These are phyloP conservation scores for Byasa hedistus DNA, from an alignment of 2,888 invertebrate genomes.

Conservation along the genomic window DNA sequence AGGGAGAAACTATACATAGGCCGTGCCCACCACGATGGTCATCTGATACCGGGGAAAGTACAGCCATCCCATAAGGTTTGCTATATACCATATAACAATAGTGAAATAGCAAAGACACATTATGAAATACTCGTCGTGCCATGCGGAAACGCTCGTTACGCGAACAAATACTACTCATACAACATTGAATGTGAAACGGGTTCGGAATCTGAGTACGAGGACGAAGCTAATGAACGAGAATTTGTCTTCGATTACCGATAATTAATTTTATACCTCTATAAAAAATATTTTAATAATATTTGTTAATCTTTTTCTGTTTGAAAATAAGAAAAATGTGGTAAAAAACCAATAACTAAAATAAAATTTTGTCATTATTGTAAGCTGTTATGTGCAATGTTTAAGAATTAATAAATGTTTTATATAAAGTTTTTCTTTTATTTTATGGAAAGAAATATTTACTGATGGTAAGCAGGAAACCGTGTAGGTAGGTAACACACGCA, in stretches of 20 bases:
- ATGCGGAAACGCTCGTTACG: constrained; percentile 34
- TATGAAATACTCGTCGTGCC: constrained; percentile 53
- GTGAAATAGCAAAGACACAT: constrained; percentile 42
- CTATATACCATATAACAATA: constrained; percentile 82
- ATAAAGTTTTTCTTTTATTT: too few relatives aligned
- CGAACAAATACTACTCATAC: constrained; percentile 16
- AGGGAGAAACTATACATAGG: constrained; percentile 81
- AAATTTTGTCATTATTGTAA: too few relatives aligned
- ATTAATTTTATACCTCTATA: too few relatives aligned
- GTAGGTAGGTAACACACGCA: too few relatives aligned
- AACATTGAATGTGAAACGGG: constrained; percentile 17
- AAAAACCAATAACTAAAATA: too few relatives aligned
- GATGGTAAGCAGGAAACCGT: too few relatives aligned
- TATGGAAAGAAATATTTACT: too few relatives aligned
- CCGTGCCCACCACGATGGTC: constrained; percentile 84
- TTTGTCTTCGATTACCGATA: too few relatives aligned
- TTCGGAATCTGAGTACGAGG: constrained; percentile 20
- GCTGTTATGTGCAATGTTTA: too few relatives aligned
- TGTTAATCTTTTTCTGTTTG: background rate
- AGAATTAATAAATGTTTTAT: too few relatives aligned
- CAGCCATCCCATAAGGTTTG: constrained; percentile 83
- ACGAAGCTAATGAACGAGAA: background rate
- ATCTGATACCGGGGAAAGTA: constrained; percentile 89
- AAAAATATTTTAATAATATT: background rate
- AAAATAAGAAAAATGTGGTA: too few relatives aligned